Evolutionary conservation across 2,113 vertebrate genomes (phyloP), one percentile per base, ranked within the genome.

Genomic region (Microcebus ravelobensis): DNA sequence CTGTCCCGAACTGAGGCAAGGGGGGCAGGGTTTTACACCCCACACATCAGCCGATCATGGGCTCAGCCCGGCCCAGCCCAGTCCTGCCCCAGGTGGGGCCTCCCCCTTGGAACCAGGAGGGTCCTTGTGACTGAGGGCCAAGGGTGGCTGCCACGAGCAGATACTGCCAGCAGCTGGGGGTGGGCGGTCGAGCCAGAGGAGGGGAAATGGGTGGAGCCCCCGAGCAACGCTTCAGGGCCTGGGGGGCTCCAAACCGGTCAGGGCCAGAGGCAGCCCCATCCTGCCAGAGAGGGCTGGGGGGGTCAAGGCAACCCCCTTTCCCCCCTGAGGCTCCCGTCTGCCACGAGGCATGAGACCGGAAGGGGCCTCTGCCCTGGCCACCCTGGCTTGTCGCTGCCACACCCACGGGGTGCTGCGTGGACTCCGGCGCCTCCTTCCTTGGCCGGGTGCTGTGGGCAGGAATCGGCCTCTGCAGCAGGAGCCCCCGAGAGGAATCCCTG

Each of bases 81-180:
- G 61, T 45, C 65, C 71, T 20, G 71, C 34, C 57, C 8, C 57
- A 25, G 8, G 21, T 20, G 27, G 57, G 12, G 11, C 5, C 0
- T n/a, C 4, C 5, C 3, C 5, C 48, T 21, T 21, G 14, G 25
- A 39, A 45, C 25, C 39, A 20, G 5, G 27, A 63, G n/a, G 20
- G 3, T 36, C 6, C 7, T 1, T 15, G n/a, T 14, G 48, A 15
- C 57, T 27, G 3, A 23, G 36, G 2, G 0, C 1, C 0, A 57
- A 27, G 20, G 67, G 57, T 2, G 0, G 8, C 21, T 3, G 8
- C 67, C 0, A 2, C 36, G 45, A 48, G 45, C 45, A 45, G 31
- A 10, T 2, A 0, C 0, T 8, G 21, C 59, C 13, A 1, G 57
- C 36, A 4, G n/a, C 77, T 18, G 10, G 3, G 10, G 14, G 39